phyloP scores from a whole-genome alignment of 2,797 vertebrate species.

The Galaxias olidus region DNA sequence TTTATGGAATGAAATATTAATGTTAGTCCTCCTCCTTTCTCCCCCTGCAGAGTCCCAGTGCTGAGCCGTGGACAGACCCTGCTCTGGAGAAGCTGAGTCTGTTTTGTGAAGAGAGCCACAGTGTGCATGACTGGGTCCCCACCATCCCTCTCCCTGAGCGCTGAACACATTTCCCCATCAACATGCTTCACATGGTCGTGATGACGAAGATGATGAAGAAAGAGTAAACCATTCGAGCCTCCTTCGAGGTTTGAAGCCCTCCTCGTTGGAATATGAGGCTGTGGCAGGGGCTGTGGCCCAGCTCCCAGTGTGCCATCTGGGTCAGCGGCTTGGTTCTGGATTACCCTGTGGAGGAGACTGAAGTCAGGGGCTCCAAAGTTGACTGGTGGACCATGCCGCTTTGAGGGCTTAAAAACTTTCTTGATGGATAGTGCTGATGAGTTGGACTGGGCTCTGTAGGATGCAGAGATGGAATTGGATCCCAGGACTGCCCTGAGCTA shows the following conservation, averaged over 20 bases:
- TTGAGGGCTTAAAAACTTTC: constrained; percentile 50
- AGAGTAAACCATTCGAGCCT: constrained; percentile 67
- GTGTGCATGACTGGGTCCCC: constrained; percentile 93
- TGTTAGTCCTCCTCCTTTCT: constrained; percentile 19
- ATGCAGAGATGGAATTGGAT: constrained; percentile 31
- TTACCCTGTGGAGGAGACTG: constrained; percentile 44
- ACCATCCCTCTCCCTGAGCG: constrained; percentile 90
- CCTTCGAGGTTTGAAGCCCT: constrained; percentile 72
- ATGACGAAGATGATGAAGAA: constrained; percentile 54
- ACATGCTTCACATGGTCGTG: constrained; percentile 46
- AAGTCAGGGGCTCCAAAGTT: constrained; percentile 47
- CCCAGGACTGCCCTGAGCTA: constrained; percentile 20
- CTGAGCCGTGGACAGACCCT: constrained; percentile 90
- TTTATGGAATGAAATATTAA: background rate
- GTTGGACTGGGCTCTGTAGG: constrained; percentile 46
- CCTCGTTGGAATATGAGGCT: constrained; percentile 75
- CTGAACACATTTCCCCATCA: constrained; percentile 51
- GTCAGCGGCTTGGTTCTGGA: constrained; percentile 61
- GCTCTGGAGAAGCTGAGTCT: constrained; percentile 86
- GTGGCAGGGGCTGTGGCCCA: constrained; percentile 50
- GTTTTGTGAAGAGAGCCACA: constrained; percentile 93
- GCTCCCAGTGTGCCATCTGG: constrained; percentile 53
- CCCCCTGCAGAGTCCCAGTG: constrained; percentile 82
- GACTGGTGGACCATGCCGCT: constrained; percentile 67
- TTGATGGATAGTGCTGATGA: constrained; percentile 64